Evolutionary conservation across 2,888 invertebrate genomes (phyloP).

Genomic region (Torymus texanus): DNA sequence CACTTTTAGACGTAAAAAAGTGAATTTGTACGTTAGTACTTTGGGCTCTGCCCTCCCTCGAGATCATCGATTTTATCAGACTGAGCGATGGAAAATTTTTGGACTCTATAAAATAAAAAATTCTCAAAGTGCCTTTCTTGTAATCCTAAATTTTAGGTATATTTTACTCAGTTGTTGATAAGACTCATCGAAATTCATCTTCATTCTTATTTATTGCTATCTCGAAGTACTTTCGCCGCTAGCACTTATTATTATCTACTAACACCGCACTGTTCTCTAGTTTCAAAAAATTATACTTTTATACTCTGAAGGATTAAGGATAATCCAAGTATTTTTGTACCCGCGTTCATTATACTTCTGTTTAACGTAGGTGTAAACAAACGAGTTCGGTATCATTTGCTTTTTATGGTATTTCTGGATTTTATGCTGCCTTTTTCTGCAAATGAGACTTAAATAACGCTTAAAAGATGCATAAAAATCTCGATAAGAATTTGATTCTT

Average conservation of each 20-base stretch:
- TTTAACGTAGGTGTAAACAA: slow-evolving; percentile 24
- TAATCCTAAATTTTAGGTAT: too few species aligned
- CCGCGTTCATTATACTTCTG: slow-evolving; percentile 30
- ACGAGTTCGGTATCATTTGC: slow-evolving; percentile 14
- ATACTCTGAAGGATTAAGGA: slow-evolving; percentile 18
- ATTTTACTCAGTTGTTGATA: too few species aligned
- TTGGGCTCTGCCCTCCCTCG: not conserved
- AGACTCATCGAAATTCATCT: too few species aligned
- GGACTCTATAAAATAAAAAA: not conserved
- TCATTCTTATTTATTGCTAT: too few species aligned
- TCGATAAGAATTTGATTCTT: slow-evolving; percentile 2
- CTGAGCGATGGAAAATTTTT: slow-evolving; percentile 5
- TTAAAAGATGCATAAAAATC: not conserved
- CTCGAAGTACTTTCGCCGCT: slow-evolving; percentile 11
- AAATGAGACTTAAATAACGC: not conserved
- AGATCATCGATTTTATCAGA: not conserved
- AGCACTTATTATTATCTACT: slow-evolving; percentile 22
- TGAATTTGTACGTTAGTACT: slow-evolving; percentile 23
- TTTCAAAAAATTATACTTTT: slow-evolving; percentile 30
- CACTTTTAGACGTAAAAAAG: slow-evolving; percentile 38
- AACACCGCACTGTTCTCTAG: slow-evolving; percentile 25
- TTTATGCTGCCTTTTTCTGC: slow-evolving; percentile 7
- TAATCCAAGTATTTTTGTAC: slow-evolving; percentile 25
- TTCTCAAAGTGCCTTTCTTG: too few species aligned
- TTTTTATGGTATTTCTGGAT: slow-evolving; percentile 18